Evolutionary conservation across 2,888 invertebrate species (phyloP), one percentile per base, ranked within the genome.

Genomic region (Cataglyphis albicans): DNA sequence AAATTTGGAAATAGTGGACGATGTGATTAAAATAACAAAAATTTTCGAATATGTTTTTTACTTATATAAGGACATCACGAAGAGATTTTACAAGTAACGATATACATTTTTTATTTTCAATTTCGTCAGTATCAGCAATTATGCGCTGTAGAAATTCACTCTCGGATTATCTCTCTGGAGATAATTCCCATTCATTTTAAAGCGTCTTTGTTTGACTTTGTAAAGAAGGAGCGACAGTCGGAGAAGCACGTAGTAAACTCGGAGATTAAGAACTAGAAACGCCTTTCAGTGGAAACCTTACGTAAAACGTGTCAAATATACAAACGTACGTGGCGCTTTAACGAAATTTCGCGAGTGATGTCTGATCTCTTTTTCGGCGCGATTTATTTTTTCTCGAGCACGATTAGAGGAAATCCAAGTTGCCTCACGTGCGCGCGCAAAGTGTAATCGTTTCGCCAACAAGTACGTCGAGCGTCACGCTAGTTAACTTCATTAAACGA

Each of bases 401-500:
- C 35, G 18, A 41, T 29, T 64, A n/a, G 55, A 73, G 64, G 52
- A 76, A 72, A 57, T 15, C 1, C 12, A 15, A n/a, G 57, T 29
- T 5, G 9, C 3, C 48, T 48, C 21, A 9, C 41, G 55, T 32
- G 57, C 57, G 74, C 21, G 41, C 3, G 55, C 38, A 21, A 32
- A 18, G 25, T 78, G 78, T 72, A 78, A 78, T 78, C 74, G 74
- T 21, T 73, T 78, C 44, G 59, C 78, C 78, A 73, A 78, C 76
- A 78, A 78, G 76, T 72, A 72, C 73, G 73, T 44, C 76, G 76
- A 72, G 76, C 78, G 74, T 78, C 78, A 78, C 32, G 78, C 78
- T 73, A 78, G 78, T 78, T 78, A 78, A 78, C 57, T 78, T 78
- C 78, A 78, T 78, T 78, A 78, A 78, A 78, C 57, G 57, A 57